A percentile compares a stretch with the other conserved stretches of the same genome.
Conservation (phyloP, 2,888 invertebrate species). For the Lasioglossum oenotherae region DNA sequence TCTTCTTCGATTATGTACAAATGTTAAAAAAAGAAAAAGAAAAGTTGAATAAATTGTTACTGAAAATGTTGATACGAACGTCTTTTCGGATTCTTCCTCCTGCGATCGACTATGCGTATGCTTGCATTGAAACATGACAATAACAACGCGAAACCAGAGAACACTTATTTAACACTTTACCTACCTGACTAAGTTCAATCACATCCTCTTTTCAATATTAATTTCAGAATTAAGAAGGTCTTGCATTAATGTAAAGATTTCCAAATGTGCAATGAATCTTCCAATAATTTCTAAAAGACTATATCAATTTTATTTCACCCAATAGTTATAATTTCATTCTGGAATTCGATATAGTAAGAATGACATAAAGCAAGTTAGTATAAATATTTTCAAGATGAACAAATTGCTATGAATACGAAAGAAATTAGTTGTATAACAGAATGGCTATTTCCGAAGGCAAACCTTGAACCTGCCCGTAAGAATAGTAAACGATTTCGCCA, state of each 20-base stretch:
- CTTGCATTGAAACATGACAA: too few relatives aligned
- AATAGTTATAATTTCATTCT: not conserved
- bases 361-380: not conserved
- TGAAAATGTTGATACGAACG: conserved; percentile 75
- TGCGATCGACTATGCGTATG: not conserved
- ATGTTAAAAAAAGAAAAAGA: conserved; percentile 60
- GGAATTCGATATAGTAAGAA: not conserved
- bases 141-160: too few relatives aligned
- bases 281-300: not conserved
- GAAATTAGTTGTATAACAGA: not conserved
- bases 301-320: not conserved
- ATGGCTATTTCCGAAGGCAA: not conserved
- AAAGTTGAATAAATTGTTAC: conserved; percentile 82
- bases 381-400: not conserved
- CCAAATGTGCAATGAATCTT: not conserved
- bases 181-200: too few relatives aligned
- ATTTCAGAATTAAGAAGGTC: not conserved
- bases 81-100: not conserved
- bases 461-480: not conserved
- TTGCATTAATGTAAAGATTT: not conserved
- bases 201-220: not conserved
- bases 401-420: not conserved
- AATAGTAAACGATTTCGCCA: not conserved
- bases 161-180: too few relatives aligned
- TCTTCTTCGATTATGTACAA: conserved; percentile 61